phyloP scores from a whole-genome alignment of 23 tunicate species.

The Halocynthia aurantium region DNA sequence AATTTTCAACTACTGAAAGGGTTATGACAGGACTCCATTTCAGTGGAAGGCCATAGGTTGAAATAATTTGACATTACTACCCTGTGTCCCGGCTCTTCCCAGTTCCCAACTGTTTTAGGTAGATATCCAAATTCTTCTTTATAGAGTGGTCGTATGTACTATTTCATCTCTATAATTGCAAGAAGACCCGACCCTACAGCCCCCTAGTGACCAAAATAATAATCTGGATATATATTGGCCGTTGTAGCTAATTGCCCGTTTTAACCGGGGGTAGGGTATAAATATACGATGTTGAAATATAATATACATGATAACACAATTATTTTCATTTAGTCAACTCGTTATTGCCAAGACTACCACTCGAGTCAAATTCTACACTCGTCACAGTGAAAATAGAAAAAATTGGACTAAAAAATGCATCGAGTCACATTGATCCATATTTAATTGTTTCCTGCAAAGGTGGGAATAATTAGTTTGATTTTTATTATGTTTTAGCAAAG shows the following conservation, averaged over 20 bases:
- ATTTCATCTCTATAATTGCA: not conserved
- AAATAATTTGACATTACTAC: no score
- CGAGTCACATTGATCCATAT: constrained; percentile 55
- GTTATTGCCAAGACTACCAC: constrained; percentile 59
- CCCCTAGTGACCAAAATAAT: no score
- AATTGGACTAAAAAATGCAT: constrained; percentile 86
- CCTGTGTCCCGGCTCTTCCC: no score
- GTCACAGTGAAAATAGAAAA: constrained; percentile 62
- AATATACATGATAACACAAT: not conserved
- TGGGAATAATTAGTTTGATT: constrained; percentile 1
- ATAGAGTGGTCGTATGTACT: not conserved
- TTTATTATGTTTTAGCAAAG: not conserved
- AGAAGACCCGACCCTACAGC: not conserved
- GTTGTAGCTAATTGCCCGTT: not conserved
- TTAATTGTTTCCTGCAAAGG: constrained; percentile 75
- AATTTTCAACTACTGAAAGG: no score
- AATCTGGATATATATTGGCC: no score
- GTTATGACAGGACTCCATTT: no score
- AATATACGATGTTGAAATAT: not conserved
- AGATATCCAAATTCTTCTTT: not conserved
- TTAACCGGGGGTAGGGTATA: constrained; percentile 7
- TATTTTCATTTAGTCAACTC: constrained; percentile 31
- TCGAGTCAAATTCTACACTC: constrained; percentile 32
- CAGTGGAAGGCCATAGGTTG: no score
- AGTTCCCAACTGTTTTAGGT: no score